Evolutionary conservation across 1,140 invertebrate genomes (phyloP), one percentile per base, ranked within the genome.

Genomic region (Neodiprion fabricii): DNA sequence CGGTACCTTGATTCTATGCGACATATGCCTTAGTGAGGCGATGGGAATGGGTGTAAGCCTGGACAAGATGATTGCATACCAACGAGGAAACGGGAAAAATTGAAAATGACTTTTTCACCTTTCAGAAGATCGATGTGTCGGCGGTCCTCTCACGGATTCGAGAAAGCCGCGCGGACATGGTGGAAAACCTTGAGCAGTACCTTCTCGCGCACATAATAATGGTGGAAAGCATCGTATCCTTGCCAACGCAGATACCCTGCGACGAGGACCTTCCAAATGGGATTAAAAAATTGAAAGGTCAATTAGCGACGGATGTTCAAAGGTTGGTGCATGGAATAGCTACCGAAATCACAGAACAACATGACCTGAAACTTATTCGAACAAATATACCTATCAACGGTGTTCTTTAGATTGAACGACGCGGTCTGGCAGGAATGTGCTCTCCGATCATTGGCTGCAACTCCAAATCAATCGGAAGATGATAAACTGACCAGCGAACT

Each of bases 1-100:
- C 7, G 93, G 93, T 48, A 92, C 91, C 7, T 91, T 93, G 72
- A 92, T 94, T 70, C 89, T 93, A n/a, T 80, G 83, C 28, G 83
- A 85, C 14, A 83, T 84, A 49, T 81, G 80, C 73, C 77, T 86
- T 1, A 78, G 77, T 23, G 79, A 79, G 67, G 82, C 83, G 17
- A 78, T 77, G 2, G 80, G 72, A 0, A 82, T 85, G 73, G 77
- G 79, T 53, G 80, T 85, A 77, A 1, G n/a, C 17, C 17, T 21
- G 17, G 17, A 21, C 17, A 21, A 21, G 17, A 21, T 21, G 17
- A 21, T 21, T 53, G n/a, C 50, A 53, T 53, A 53, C 50, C 10
- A 53, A 10, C 1, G n/a, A n/a, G 50, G n/a, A 11, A 53, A 53
- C 50, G n/a, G 50, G 17, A 21, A 21, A 21, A 0, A 21, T 21